Evolutionary conservation across 1,140 invertebrate species (phyloP), one percentile per base, ranked within the genome.

Genomic region (Drosophila albomicans): DNA sequence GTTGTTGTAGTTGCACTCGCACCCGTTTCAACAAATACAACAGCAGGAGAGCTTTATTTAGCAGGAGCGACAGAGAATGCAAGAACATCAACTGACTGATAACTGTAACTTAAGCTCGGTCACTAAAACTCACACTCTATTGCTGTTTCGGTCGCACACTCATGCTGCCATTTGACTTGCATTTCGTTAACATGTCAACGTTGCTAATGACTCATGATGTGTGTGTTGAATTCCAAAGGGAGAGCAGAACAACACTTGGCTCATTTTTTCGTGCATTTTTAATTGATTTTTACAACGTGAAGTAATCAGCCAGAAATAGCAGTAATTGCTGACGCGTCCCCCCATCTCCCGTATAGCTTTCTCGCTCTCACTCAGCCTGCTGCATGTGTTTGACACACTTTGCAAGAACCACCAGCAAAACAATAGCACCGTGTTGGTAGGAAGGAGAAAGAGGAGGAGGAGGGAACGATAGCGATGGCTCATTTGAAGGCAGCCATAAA

Each of bases 281-380:
- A 88, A 88, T 88, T 88, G 84, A 88, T 84, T 88, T 84, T 89
- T 89, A 89, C 85, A 85, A 85, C 84, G 76, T 88, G 85, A 88
- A 89, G 85, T 88, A 88, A 88, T 88, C 85, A 81, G 75, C 78
- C 85, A 76, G 78, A 88, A 88, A 88, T 88, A 88, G 85, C 81
- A 74, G 78, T 88, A 88, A 88, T 88, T 88, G 84, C 85, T 66
- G 64, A 38, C 71, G 5, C 52, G 64, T 25, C 46, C 10, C 45
- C 11, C 56, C 35, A 7, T 38, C 35, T 28, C 25, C 16, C 20
- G 20, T 25, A 25, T 25, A 25, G 20, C 58, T 10, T 8, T 46
- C 52, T 13, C 11, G 3, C 52, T 54, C 41, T 62, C 48, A 13
- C 65, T 68, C 43, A 35, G 20, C 5, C n/a, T 20, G 66, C 52